Conservation (phyloP, 2,888 invertebrate genomes). For the Anoncus sp. region DNA sequence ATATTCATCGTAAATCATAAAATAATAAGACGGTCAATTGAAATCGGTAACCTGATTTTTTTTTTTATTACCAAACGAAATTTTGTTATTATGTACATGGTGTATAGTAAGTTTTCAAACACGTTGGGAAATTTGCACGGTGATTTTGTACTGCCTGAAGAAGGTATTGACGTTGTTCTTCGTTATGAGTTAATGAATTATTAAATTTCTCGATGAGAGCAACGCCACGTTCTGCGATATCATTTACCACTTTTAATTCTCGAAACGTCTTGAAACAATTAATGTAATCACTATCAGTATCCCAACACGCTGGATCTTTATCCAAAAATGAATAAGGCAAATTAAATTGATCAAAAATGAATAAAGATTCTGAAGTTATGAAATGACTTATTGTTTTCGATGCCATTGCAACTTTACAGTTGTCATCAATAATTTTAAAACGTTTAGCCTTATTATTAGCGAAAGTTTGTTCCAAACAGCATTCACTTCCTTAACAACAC, state of each 20-base stretch:
- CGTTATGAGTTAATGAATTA: not conserved
- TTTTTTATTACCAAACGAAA: too few species aligned
- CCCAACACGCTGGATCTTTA: not conserved
- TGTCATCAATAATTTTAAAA: too few species aligned
- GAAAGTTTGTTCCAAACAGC: too few species aligned
- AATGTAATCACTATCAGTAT: not conserved
- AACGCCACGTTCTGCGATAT: constrained; percentile 14
- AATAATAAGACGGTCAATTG: too few species aligned
- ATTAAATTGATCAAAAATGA: not conserved
- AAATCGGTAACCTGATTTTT: too few species aligned
- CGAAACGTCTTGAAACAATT: not conserved
- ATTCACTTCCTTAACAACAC: too few species aligned
- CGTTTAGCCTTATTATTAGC: too few species aligned
- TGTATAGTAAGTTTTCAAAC: too few species aligned
- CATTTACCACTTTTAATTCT: not conserved
- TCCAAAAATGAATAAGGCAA: not conserved
- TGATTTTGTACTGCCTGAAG: constrained; percentile 7
- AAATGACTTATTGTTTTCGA: constrained; percentile 1
- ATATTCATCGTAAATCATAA: too few species aligned
- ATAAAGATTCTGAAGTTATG: not conserved
- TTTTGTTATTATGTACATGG: too few species aligned
- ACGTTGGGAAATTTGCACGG: too few species aligned
- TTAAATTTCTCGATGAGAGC: not conserved
- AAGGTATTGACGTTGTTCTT: constrained; percentile 17
- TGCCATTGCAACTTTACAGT: too few species aligned